Percentiles rank a stretch among this genome's conserved stretches.
Evolutionary conservation across 2,888 invertebrate species (phyloP).

Genomic region (Orchestes rusci): DNA sequence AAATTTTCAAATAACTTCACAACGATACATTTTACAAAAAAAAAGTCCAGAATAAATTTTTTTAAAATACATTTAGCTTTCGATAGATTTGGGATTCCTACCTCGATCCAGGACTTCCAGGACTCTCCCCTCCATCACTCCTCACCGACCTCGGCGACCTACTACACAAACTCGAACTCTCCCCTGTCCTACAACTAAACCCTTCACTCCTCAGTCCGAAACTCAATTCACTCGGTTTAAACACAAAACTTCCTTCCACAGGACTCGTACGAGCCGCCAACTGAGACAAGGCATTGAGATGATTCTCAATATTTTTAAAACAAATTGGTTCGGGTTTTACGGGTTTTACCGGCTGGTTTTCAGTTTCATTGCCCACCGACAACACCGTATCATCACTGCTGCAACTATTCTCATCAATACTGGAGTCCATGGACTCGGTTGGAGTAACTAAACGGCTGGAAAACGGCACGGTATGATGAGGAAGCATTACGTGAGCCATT

Average conservation of each 20-base stretch:
- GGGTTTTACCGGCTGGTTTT: constrained; percentile 31
- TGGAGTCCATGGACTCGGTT: constrained; percentile 40
- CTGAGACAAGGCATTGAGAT: constrained; percentile 61
- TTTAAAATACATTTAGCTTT: no score
- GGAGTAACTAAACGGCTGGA: constrained; percentile 36
- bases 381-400: constrained; percentile 73
- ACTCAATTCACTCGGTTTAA: constrained; percentile 17
- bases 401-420: constrained; percentile 55
- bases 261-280: constrained; percentile 40
- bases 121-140: constrained; percentile 21
- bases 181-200: constrained; percentile 19
- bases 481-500: constrained; percentile 36
- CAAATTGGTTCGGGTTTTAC: constrained; percentile 39
- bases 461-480: constrained; percentile 34
- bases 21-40: no score
- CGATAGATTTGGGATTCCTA: no score
- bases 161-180: constrained; percentile 24
- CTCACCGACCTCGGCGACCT: constrained; percentile 27
- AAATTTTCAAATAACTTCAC: no score
- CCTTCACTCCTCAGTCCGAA: constrained; percentile 20
- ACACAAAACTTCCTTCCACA: constrained; percentile 5
- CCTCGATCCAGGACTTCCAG: constrained; percentile 23
- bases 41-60: no score
- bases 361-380: constrained; percentile 73
- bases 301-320: constrained; percentile 61